phyloP scores from a whole-genome alignment of 2,113 vertebrate species.

The Carassius carassius region DNA sequence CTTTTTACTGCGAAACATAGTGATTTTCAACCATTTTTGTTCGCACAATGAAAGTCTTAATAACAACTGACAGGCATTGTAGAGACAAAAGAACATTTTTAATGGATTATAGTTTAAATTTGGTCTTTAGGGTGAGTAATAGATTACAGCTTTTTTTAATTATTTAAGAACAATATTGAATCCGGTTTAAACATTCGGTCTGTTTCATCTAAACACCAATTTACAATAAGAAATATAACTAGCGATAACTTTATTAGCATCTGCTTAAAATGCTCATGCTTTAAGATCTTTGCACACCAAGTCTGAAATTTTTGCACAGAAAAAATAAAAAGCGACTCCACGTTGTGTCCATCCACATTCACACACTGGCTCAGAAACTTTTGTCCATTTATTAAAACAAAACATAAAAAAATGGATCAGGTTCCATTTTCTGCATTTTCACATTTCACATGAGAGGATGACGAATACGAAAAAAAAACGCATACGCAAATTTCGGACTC shows the following conservation, averaged over 20 bases:
- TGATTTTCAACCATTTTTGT: background rate
- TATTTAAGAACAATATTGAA: background rate
- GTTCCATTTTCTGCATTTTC: too few relatives aligned
- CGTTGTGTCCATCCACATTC: too few relatives aligned
- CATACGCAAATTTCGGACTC: too few relatives aligned
- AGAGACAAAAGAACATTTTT: background rate
- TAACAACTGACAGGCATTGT: background rate
- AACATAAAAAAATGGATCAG: too few relatives aligned
- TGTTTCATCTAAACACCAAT: background rate
- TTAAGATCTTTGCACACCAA: too few relatives aligned
- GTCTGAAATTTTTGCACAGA: too few relatives aligned
- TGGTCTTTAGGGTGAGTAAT: background rate
- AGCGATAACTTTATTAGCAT: background rate
- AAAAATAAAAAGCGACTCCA: too few relatives aligned
- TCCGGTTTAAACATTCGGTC: background rate
- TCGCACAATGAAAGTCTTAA: background rate
- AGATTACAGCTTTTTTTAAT: background rate
- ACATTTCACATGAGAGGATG: too few relatives aligned
- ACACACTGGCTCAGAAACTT: too few relatives aligned
- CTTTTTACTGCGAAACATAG: background rate
- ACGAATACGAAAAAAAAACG: too few relatives aligned
- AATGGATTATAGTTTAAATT: background rate
- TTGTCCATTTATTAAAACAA: too few relatives aligned
- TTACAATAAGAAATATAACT: background rate
- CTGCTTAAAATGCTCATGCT: background rate